Conservation (phyloP, 1,140 invertebrate species). For the Nephila pilipes region DNA sequence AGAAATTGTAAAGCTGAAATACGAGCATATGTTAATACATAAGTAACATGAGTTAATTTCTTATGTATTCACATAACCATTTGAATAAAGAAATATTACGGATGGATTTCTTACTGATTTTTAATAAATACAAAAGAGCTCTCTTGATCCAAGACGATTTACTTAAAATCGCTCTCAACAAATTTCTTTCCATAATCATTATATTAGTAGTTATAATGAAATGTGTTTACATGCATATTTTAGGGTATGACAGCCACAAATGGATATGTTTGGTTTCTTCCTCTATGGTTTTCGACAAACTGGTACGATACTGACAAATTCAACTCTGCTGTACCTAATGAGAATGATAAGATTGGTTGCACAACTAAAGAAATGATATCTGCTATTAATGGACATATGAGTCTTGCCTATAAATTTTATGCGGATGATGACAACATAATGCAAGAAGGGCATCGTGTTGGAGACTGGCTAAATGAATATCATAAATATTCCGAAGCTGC, state of each 20-base stretch:
- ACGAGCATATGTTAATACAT: too few relatives aligned
- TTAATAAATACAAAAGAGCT: too few relatives aligned
- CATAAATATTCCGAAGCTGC: background rate
- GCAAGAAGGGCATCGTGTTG: slow-evolving; percentile 84
- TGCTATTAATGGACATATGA: slow-evolving; percentile 89
- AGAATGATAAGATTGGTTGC: slow-evolving; percentile 83
- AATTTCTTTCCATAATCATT: too few relatives aligned
- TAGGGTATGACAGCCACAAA: slow-evolving; percentile 85
- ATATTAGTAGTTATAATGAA: too few relatives aligned
- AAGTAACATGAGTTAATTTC: too few relatives aligned
- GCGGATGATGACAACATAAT: slow-evolving; percentile 84
- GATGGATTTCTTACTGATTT: too few relatives aligned
- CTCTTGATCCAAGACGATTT: too few relatives aligned
- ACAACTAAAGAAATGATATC: slow-evolving; percentile 85
- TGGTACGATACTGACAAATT: slow-evolving; percentile 86
- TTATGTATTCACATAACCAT: too few relatives aligned
- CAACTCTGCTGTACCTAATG: slow-evolving; percentile 82
- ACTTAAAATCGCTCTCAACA: too few relatives aligned
- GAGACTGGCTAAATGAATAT: slow-evolving; percentile 79
- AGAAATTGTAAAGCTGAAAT: too few relatives aligned
- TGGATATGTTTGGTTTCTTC: slow-evolving; percentile 92
- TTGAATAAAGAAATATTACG: too few relatives aligned
- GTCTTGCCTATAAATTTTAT: slow-evolving; percentile 87
- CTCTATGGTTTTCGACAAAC: slow-evolving; percentile 86
- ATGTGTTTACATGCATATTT: background rate